Evolutionary conservation across 2,797 vertebrate species (phyloP).

Genomic region (Clarias fuscus): DNA sequence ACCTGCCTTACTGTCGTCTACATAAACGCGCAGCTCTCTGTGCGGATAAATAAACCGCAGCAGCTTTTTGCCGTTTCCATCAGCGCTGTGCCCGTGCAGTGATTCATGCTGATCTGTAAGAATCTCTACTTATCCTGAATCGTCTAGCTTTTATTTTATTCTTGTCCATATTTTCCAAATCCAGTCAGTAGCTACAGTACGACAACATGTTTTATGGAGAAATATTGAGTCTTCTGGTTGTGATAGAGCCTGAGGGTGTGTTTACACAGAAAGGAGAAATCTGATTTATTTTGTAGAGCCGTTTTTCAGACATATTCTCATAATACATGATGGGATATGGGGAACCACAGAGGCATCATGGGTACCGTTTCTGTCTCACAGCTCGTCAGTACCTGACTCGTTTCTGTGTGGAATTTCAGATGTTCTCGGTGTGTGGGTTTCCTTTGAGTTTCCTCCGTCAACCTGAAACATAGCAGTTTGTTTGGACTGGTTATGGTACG

Average conservation of each 20-base stretch:
- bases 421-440: background rate
- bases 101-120: background rate
- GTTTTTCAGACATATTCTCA: background rate
- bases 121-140: background rate
- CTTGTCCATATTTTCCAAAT: background rate
- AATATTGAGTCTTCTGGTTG: background rate
- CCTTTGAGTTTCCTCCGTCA: background rate
- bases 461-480: background rate
- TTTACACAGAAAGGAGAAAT: background rate
- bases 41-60: background rate
- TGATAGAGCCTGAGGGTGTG: background rate
- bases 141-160: background rate
- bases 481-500: background rate
- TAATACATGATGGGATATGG: background rate
- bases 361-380: background rate
- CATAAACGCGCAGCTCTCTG: background rate
- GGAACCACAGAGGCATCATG: background rate
- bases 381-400: background rate
- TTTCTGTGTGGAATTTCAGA: background rate
- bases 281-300: background rate
- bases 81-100: background rate
- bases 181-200: background rate
- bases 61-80: background rate
- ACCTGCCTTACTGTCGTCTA: background rate
- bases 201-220: background rate